phyloP scores from a whole-genome alignment of 2,888 invertebrate species.

The Pocota personata region DNA sequence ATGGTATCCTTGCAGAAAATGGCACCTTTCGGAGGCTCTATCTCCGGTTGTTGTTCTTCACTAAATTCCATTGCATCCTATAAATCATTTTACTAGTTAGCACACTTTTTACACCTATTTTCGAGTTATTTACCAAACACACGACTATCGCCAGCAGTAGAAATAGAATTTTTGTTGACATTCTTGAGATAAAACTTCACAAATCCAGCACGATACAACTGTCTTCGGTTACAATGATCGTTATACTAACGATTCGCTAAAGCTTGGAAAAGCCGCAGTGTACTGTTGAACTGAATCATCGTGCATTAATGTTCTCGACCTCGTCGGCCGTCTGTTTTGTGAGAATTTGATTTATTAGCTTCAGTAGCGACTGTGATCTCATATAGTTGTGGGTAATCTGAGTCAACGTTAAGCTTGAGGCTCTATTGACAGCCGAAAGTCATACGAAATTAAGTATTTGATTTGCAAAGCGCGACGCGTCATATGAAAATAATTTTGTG shows the following conservation, averaged over 20 bases:
- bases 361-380: constrained; percentile 10
- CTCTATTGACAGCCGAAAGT: constrained; percentile 11
- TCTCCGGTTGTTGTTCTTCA: constrained; percentile 5
- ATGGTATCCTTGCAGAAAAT: constrained; percentile 31
- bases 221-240: background rate
- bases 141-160: background rate
- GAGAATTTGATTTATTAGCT: constrained; percentile 34
- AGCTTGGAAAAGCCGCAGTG: background rate
- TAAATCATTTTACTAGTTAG: background rate
- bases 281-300: constrained; percentile 12
- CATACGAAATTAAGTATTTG: background rate
- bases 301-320: constrained; percentile 15
- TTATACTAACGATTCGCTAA: constrained; percentile 24
- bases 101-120: background rate
- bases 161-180: constrained; percentile 3
- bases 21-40: background rate
- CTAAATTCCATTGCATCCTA: constrained; percentile 33
- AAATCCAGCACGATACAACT: background rate
- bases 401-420: background rate
- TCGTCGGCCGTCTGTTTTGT: constrained; percentile 18
- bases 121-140: constrained; percentile 18
- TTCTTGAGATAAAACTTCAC: constrained; percentile 13
- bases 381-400: background rate
- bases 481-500: background rate
- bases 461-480: background rate